Evolutionary conservation across 2,888 invertebrate genomes (phyloP), one percentile per base, ranked within the genome.

Genomic region (Thymelicus sylvestris): DNA sequence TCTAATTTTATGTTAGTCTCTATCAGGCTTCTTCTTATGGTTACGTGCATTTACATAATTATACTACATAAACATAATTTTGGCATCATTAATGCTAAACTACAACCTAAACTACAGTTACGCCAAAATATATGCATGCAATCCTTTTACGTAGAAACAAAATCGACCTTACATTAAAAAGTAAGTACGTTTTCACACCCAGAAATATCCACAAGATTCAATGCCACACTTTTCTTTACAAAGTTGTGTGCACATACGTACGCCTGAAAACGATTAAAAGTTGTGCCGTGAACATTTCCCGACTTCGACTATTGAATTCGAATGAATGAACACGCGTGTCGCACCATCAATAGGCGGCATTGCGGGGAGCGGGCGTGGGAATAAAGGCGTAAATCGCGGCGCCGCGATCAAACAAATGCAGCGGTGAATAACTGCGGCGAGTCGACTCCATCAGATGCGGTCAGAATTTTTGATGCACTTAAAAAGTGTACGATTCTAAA

Each of bases 381-480:
- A 39, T 41, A 41, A 55, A 48, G 59, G 66, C 67, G 39, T 48
- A 48, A 67, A 31, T 67, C 60, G 61, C 52, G 44, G 61, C 52
- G 52, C 61, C 68, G 55, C 67, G 50, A 62, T 63, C 55, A 68
- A 68, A 68, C 62, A 63, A 68, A 68, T 63, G 68, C 62, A 68
- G 68, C 68, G 55, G 19, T 68, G 68, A 68, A 68, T 68, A 63
- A 68, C 68, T 68, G 57, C 44, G 68, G n/a, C 10, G 61, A 6
- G n/a, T 44, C 41, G 15, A 15, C 12, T 57, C 57, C 68, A 19
- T n/a, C 63, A 19, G 15, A 31, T 13, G 13, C 64, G 41, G 41
- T 44, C 59, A 47, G 44, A 57, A 66, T 52, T 44, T 57, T 47
- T 59, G 31, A 47, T 31, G 19, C 19, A 59, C 59, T 55, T 55